phyloP scores from a whole-genome alignment of 1,140 invertebrate species.

The Centruroides sculpturatus region DNA sequence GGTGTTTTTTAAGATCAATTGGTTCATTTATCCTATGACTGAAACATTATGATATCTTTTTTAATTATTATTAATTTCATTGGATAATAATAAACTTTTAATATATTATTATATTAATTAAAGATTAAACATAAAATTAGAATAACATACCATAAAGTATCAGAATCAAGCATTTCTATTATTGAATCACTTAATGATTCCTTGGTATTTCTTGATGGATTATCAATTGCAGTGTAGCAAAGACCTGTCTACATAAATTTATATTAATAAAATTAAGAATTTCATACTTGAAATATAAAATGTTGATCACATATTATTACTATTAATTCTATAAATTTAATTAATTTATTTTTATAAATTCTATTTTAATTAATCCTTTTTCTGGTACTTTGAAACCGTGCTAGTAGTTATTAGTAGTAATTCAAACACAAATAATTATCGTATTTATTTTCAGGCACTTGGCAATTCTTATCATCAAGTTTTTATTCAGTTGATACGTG shows the following conservation, averaged over 20 bases:
- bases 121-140: slow-evolving; percentile 35
- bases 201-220: slow-evolving; percentile 65
- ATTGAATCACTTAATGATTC: slow-evolving; percentile 60
- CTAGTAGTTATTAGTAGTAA: too few species aligned
- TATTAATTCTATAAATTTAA: too few species aligned
- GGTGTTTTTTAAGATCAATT: slow-evolving; percentile 54
- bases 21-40: slow-evolving; percentile 40
- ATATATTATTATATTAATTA: slow-evolving; percentile 26
- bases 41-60: not conserved
- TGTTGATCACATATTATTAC: too few species aligned
- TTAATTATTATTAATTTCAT: not conserved
- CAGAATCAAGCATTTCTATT: slow-evolving; percentile 68
- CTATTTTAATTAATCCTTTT: too few species aligned
- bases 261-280: not conserved
- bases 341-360: too few species aligned
- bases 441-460: too few species aligned
- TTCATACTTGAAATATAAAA: not conserved
- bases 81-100: too few species aligned
- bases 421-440: too few species aligned
- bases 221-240: slow-evolving; percentile 78
- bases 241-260: slow-evolving; percentile 53
- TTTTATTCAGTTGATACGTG: too few species aligned
- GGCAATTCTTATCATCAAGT: too few species aligned
- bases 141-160: slow-evolving; percentile 58
- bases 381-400: too few species aligned